phyloP scores from a whole-genome alignment of 2,113 vertebrate genomes.

The Empidonax alnorum region DNA sequence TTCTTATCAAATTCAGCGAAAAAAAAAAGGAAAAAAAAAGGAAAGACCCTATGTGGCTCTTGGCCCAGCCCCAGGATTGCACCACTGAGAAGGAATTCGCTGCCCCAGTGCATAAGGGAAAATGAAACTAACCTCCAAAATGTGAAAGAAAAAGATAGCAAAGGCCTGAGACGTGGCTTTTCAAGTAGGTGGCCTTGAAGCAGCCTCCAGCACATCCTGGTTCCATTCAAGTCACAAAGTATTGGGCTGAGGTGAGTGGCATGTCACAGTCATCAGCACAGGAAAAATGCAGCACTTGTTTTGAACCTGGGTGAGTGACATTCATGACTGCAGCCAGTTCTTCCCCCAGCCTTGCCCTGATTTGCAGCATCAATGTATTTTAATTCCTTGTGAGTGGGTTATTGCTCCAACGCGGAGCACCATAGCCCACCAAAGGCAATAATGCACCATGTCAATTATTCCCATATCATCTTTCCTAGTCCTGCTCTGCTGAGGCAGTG shows the following conservation, averaged over 20 bases:
- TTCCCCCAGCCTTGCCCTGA: not conserved
- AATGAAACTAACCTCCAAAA: not conserved
- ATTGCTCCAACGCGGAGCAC: fast-evolving
- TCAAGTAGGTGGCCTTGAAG: not conserved
- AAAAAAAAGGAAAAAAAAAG: not conserved
- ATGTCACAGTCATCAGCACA: not conserved
- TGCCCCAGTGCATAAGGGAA: fast-evolving
- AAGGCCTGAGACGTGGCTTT: not conserved
- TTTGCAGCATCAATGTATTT: not conserved
- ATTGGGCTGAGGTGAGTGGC: not conserved
- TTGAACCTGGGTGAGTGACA: fast-evolving
- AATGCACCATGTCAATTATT: not conserved
- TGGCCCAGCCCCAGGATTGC: not conserved
- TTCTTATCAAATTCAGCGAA: not conserved
- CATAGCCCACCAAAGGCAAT: too few relatives aligned
- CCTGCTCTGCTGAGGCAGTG: not conserved
- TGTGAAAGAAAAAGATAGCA: not conserved
- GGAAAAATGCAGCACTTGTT: not conserved
- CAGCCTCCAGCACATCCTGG: not conserved
- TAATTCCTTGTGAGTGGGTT: fast-evolving
- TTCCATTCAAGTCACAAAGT: not conserved
- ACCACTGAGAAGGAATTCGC: not conserved
- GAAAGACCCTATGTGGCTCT: not conserved
- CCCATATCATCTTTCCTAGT: not conserved
- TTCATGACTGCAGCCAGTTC: not conserved